Evolutionary conservation across 2,888 invertebrate species (phyloP).

Genomic region (Branchipolynoe longqiensis): DNA sequence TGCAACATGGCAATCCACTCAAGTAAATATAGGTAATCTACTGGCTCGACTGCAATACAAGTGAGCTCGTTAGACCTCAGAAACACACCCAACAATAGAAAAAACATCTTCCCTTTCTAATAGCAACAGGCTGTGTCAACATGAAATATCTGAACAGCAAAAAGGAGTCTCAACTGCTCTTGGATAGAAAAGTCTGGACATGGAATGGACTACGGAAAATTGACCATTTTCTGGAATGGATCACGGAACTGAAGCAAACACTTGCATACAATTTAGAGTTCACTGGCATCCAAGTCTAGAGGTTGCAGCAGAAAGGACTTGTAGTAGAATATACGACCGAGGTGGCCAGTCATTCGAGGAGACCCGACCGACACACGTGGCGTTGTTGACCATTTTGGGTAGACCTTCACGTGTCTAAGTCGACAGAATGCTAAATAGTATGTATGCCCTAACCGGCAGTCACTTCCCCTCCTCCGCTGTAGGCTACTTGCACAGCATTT

Average conservation of each 20-base stretch:
- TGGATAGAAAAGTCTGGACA: conserved; percentile 46
- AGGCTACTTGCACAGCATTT: not conserved
- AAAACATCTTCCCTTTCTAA: conserved; percentile 34
- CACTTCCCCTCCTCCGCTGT: not conserved
- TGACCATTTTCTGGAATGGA: conserved; percentile 51
- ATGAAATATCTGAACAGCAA: conserved; percentile 43
- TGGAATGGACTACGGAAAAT: conserved; percentile 55
- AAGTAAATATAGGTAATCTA: conserved; percentile 33
- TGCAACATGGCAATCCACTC: conserved; percentile 53
- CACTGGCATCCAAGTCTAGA: conserved; percentile 31
- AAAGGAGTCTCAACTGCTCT: conserved; percentile 47
- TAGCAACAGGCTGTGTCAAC: conserved; percentile 38
- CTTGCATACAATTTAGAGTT: conserved; percentile 55
- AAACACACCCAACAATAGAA: conserved; percentile 46
- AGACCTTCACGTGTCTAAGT: not conserved
- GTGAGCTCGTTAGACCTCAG: conserved; percentile 26
- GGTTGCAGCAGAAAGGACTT: not conserved
- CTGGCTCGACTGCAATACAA: not conserved
- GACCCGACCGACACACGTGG: not conserved
- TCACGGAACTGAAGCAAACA: conserved; percentile 41
- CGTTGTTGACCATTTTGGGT: conserved; percentile 30
- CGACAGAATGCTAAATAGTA: conserved; percentile 31
- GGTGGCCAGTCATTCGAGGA: conserved; percentile 4
- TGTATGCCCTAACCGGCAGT: conserved; percentile 39
- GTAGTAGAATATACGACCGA: not conserved